Conservation (phyloP, 2,888 invertebrate genomes). For the Drosophila incognita region DNA sequence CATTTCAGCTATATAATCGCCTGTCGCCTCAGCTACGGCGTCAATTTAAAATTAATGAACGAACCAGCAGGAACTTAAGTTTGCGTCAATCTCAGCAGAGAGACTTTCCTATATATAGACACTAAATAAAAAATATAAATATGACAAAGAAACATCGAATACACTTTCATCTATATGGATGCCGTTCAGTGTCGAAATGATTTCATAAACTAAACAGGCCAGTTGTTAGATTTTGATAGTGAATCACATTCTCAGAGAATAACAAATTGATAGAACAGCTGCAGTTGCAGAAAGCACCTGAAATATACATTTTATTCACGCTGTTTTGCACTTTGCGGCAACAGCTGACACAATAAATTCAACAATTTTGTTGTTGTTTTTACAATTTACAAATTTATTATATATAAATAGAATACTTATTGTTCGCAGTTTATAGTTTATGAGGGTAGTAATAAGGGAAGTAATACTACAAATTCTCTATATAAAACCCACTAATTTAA, state of each 20-base stretch:
- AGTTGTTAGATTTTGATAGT: not conserved
- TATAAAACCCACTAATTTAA: constrained; percentile 15
- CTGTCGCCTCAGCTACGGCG: not conserved
- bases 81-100: constrained; percentile 60
- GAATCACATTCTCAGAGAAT: not conserved
- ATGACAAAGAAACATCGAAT: not conserved
- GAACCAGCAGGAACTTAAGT: constrained; percentile 32
- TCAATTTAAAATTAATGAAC: constrained; percentile 60
- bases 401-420: constrained; percentile 5
- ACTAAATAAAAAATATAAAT: not conserved
- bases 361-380: not conserved
- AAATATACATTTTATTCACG: constrained; percentile 13
- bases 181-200: not conserved
- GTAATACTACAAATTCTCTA: constrained; percentile 65
- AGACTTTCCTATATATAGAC: constrained; percentile 30
- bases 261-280: constrained; percentile 35
- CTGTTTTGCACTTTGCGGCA: constrained; percentile 18
- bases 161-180: not conserved
- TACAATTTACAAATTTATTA: constrained; percentile 35
- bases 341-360: constrained; percentile 35
- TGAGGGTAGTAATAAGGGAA: not conserved
- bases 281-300: constrained; percentile 5
- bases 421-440: constrained; percentile 30
- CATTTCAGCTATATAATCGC: constrained; percentile 1
- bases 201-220: not conserved